A percentile compares a stretch with the other conserved stretches of the same genome.
These are phyloP conservation scores for Mastomys natalensis DNA, from an alignment of 2,113 vertebrate genomes.

Conservation along the genomic window DNA sequence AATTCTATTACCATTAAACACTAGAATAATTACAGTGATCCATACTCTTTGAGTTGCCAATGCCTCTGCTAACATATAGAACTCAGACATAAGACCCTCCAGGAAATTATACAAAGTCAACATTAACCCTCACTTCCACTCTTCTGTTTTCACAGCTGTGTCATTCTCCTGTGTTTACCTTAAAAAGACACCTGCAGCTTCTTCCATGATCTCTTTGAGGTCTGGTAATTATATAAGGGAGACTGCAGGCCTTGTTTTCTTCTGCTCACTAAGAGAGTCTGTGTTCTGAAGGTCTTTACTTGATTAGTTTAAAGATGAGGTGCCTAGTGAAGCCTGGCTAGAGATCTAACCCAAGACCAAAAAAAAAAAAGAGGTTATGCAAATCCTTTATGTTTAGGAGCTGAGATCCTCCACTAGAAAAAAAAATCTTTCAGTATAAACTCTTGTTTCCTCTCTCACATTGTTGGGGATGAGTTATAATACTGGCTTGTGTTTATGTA, in stretches of 20 bases:
- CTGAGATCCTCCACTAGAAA: background rate
- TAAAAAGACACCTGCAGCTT: background rate
- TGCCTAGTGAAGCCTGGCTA: background rate
- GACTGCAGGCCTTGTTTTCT: background rate
- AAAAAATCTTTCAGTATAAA: background rate
- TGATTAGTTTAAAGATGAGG: conserved; percentile 13
- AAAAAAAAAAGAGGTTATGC: too few species aligned
- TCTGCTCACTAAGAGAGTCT: background rate
- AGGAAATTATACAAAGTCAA: conserved; percentile 55
- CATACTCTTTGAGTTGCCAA: background rate
- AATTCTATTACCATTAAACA: background rate
- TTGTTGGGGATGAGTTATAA: background rate
- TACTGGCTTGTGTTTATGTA: background rate
- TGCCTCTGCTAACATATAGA: background rate
- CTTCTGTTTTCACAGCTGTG: conserved; percentile 76
- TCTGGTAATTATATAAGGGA: background rate
- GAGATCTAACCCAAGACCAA: background rate
- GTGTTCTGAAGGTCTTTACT: background rate
- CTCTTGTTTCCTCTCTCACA: background rate
- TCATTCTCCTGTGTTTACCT: conserved; percentile 48
- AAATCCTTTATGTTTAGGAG: background rate
- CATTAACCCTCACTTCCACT: conserved; percentile 27
- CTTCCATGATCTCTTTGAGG: background rate
- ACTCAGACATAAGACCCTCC: background rate
- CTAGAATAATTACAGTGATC: background rate